Percentiles rank a stretch among this genome's conserved stretches.
These are phyloP conservation scores for Mixornis gularis DNA, from an alignment of 2,113 vertebrate species.

Conservation along the genomic window DNA sequence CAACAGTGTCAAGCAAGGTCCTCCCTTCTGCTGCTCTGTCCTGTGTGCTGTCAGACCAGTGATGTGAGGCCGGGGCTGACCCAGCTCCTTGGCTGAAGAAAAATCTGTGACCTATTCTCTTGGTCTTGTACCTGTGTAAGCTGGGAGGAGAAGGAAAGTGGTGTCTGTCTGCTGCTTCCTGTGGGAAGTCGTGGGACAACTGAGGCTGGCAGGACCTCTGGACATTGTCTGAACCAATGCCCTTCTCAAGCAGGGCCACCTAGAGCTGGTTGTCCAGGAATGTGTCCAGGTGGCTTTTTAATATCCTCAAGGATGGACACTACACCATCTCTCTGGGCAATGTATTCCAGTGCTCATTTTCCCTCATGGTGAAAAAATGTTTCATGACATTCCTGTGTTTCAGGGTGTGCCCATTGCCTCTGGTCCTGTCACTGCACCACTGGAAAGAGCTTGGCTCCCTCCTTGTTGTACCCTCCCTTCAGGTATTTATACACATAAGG, in stretches of 20 bases:
- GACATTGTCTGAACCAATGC: background rate
- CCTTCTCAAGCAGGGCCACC: background rate
- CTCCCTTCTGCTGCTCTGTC: background rate
- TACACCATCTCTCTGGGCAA: background rate
- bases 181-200: background rate
- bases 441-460: background rate
- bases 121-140: background rate
- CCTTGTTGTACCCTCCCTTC: background rate
- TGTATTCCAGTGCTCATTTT: background rate
- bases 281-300: background rate
- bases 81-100: background rate
- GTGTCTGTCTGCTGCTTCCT: background rate
- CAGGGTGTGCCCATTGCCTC: background rate
- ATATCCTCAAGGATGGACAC: background rate
- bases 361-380: background rate
- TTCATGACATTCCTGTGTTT: background rate
- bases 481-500: background rate
- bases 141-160: rapidly evolving
- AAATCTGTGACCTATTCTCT: background rate
- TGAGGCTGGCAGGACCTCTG: background rate
- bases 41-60: background rate
- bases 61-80: rapidly evolving
- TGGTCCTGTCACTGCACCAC: background rate
- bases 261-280: background rate
- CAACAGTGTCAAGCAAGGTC: rapidly evolving